A percentile compares a stretch with the other conserved stretches of the same genome.
Evolutionary conservation across 2,888 invertebrate species (phyloP).

Genomic region (Drosophila paucipuncta): DNA sequence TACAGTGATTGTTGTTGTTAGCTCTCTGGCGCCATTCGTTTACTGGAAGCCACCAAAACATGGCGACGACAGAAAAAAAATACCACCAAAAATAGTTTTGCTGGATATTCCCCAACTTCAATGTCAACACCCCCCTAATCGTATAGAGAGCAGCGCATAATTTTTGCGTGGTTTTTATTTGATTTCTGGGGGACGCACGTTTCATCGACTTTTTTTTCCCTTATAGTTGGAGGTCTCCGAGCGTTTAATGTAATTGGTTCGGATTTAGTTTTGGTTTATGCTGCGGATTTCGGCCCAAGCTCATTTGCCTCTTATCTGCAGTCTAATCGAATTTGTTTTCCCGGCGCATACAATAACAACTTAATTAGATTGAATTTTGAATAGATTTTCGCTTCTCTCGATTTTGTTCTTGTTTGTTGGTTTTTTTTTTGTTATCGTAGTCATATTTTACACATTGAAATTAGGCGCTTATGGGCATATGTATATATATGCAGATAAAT

Average conservation of each 20-base stretch:
- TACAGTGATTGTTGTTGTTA: constrained; percentile 55
- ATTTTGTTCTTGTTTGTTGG: not conserved
- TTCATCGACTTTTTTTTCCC: constrained; percentile 39
- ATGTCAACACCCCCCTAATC: constrained; percentile 36
- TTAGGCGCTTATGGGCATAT: constrained; percentile 28
- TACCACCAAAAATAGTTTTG: constrained; percentile 11
- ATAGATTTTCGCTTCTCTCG: constrained; percentile 28
- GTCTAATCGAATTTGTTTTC: constrained; percentile 72
- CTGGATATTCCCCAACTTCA: constrained; percentile 19
- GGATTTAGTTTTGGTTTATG: constrained; percentile 38
- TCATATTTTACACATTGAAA: constrained; percentile 68
- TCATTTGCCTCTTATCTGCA: constrained; percentile 50
- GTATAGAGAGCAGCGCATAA: constrained; percentile 56
- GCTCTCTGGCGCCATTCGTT: constrained; percentile 72
- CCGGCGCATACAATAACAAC: constrained; percentile 69
- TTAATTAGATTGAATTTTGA: constrained; percentile 76
- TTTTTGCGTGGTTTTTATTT: constrained; percentile 67
- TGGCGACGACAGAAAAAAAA: constrained; percentile 38
- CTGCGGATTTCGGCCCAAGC: constrained; percentile 26
- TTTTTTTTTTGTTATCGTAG: constrained; percentile 16
- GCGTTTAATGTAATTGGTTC: constrained; percentile 81
- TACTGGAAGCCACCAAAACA: constrained; percentile 31
- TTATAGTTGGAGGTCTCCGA: constrained; percentile 35
- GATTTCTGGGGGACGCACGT: constrained; percentile 58
- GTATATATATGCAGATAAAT: constrained; percentile 4